Conservation (phyloP, 2,888 invertebrate genomes). For the Caenorhabditis sp. region DNA sequence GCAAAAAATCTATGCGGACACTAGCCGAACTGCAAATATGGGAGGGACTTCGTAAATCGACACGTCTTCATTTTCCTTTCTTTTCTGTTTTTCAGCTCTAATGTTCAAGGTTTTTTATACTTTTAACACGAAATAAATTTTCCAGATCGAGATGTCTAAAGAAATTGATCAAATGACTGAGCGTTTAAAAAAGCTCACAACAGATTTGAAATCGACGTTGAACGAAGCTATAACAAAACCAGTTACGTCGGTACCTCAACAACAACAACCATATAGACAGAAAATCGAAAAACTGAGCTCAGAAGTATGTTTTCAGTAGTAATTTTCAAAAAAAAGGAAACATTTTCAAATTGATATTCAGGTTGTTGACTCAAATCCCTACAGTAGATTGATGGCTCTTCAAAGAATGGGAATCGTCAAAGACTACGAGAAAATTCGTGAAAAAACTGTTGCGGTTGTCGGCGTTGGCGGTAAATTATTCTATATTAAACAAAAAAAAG, state of each 20-base stretch:
- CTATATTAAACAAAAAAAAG: not conserved
- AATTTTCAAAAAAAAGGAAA: not conserved
- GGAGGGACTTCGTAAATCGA: constrained; percentile 39
- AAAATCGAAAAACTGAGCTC: constrained; percentile 79
- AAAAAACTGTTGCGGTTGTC: constrained; percentile 88
- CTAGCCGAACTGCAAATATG: constrained; percentile 29
- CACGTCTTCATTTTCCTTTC: constrained; percentile 9
- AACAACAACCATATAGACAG: constrained; percentile 41
- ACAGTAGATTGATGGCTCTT: constrained; percentile 93
- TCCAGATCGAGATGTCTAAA: constrained; percentile 4
- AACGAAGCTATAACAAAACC: constrained; percentile 2
- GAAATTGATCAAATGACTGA: constrained; percentile 4
- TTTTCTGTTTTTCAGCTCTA: not conserved
- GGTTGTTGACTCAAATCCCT: constrained; percentile 88
- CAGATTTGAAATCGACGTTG: constrained; percentile 3
- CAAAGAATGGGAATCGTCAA: constrained; percentile 99
- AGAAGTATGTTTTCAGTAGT: constrained; percentile 40
- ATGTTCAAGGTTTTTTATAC: no score
- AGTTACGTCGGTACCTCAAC: not conserved
- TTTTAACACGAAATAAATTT: not conserved
- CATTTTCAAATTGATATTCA: constrained; percentile 5
- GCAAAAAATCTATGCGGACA: constrained; percentile 8
- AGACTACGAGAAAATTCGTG: constrained; percentile 88
- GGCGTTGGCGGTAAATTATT: constrained; percentile 83
- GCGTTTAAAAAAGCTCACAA: not conserved